A percentile compares a stretch with the other conserved stretches of the same genome.
Evolutionary conservation across 1,140 invertebrate genomes (phyloP).

Genomic region (Nephila pilipes): DNA sequence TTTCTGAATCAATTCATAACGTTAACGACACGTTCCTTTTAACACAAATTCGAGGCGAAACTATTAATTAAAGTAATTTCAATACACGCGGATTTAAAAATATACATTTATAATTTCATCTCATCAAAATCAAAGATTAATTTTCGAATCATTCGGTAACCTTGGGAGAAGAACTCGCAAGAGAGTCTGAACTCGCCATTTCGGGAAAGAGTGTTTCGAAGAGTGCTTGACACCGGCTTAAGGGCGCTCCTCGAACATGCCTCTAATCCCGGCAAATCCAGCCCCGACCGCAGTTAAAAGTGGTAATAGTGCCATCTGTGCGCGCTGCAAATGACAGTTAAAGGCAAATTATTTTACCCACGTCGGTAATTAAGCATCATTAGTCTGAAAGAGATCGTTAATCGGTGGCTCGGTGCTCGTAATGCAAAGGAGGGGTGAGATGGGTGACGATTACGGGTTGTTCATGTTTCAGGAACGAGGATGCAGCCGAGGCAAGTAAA

Average conservation of each 20-base stretch:
- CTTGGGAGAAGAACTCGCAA: no score
- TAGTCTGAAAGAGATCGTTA: slow-evolving; percentile 62
- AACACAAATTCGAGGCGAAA: no score
- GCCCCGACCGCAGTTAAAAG: slow-evolving; percentile 29
- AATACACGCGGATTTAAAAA: no score
- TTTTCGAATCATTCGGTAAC: no score
- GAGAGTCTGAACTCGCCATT: background rate
- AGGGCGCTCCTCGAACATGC: background rate
- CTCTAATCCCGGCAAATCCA: background rate
- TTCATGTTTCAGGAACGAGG: background rate
- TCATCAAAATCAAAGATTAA: no score
- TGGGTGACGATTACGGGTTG: background rate
- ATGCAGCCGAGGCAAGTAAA: background rate
- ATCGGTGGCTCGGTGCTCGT: slow-evolving; percentile 28
- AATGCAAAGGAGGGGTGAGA: background rate
- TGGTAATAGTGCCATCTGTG: slow-evolving; percentile 20
- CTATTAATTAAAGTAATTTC: no score
- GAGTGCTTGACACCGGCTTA: slow-evolving; percentile 6
- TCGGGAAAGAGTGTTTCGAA: background rate
- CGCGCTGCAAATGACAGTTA: slow-evolving; percentile 56
- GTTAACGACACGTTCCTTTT: no score
- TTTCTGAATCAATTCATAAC: no score
- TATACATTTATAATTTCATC: no score
- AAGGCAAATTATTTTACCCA: slow-evolving; percentile 71
- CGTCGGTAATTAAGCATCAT: slow-evolving; percentile 62